Conservation (phyloP, 1,140 invertebrate species). For the Pachypeltis micranthus region DNA sequence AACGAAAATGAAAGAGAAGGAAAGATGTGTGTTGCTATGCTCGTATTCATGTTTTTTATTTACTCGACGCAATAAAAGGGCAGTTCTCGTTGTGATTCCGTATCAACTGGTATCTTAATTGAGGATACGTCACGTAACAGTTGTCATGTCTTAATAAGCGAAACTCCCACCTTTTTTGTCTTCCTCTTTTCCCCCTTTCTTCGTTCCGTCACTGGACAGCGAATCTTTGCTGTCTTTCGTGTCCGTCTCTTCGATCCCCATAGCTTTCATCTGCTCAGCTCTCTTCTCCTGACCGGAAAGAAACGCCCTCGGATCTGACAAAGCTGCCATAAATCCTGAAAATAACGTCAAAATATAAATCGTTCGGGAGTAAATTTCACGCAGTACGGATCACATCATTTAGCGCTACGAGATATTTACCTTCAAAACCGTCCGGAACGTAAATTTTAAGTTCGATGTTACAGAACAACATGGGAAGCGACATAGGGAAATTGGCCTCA, state of each 20-base stretch:
- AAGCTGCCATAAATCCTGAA: constrained; percentile 90
- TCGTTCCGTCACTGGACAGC: constrained; percentile 40
- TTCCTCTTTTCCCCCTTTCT: constrained; percentile 47
- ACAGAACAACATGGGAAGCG: constrained; percentile 95
- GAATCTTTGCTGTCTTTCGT: constrained; percentile 38
- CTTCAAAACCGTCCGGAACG: constrained; percentile 96
- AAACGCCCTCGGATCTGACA: constrained; percentile 90
- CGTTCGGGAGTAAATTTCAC: neutral
- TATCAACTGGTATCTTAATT: too few relatives aligned
- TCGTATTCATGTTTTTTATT: too few relatives aligned
- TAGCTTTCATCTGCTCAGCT: constrained; percentile 81
- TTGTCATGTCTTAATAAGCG: too few relatives aligned
- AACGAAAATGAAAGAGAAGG: too few relatives aligned
- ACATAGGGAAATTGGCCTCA: constrained; percentile 98
- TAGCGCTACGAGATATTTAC: constrained; percentile 37
- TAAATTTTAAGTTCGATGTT: constrained; percentile 99
- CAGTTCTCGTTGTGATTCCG: too few relatives aligned
- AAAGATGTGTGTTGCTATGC: too few relatives aligned
- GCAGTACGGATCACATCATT: neutral
- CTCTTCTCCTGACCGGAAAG: constrained; percentile 78
- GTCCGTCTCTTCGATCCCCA: constrained; percentile 81
- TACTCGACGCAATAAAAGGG: too few relatives aligned
- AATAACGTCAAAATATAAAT: constrained; percentile 24
- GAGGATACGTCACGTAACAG: too few relatives aligned
- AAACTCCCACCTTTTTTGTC: constrained; percentile 58